Percentiles rank a stretch among this genome's conserved stretches.
phyloP scores from a whole-genome alignment of 2,888 invertebrate species.

The Uloborus plumipes region DNA sequence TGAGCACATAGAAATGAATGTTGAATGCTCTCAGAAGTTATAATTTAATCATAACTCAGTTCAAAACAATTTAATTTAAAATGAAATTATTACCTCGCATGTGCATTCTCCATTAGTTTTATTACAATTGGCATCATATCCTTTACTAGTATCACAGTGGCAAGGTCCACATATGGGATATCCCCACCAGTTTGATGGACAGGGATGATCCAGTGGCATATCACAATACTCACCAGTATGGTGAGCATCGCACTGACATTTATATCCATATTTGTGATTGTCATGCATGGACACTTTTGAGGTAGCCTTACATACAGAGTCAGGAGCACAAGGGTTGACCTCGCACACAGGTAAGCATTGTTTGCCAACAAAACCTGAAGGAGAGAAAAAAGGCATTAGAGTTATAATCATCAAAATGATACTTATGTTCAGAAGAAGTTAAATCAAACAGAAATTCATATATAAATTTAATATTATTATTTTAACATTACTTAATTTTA shows the following conservation, averaged over 20 bases:
- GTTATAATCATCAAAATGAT: background rate
- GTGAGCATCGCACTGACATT: constrained; percentile 83
- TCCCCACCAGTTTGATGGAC: constrained; percentile 96
- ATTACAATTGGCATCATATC: constrained; percentile 92
- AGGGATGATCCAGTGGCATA: constrained; percentile 74
- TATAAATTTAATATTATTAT: too few species aligned
- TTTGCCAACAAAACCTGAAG: constrained; percentile 72
- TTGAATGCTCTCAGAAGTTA: too few species aligned
- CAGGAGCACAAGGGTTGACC: constrained; percentile 82
- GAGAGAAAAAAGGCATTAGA: constrained; percentile 6
- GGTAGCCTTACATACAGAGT: constrained; percentile 80
- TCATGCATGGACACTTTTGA: constrained; percentile 58
- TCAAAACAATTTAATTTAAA: too few species aligned
- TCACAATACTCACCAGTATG: constrained; percentile 77
- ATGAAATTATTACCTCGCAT: constrained; percentile 79
- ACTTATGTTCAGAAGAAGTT: background rate
- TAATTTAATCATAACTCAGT: too few species aligned
- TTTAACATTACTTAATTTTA: too few species aligned
- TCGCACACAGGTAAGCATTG: constrained; percentile 86
- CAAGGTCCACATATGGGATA: constrained; percentile 94
- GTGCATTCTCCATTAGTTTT: constrained; percentile 88
- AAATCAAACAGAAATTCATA: too few species aligned
- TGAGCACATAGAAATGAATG: too few species aligned
- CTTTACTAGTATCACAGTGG: constrained; percentile 84
- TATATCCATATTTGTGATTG: constrained; percentile 76